These are phyloP conservation scores for Streblospio benedicti DNA, from an alignment of 1,140 invertebrate species.

Conservation along the genomic window DNA sequence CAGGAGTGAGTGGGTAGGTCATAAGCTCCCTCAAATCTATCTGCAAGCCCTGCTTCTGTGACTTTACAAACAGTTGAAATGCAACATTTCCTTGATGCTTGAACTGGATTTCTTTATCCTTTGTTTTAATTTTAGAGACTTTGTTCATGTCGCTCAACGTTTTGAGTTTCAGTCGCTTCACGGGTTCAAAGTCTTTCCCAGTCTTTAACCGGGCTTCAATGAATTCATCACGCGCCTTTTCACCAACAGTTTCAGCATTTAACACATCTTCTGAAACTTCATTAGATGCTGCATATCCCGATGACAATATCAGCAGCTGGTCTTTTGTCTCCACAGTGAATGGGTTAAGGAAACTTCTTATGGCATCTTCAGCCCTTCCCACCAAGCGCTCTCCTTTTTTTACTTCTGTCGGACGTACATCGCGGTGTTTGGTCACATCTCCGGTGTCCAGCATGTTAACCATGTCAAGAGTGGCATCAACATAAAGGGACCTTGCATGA, in stretches of 20 bases:
- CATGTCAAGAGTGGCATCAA: background rate
- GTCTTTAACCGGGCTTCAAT: constrained; percentile 17
- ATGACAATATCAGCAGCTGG: too few species aligned
- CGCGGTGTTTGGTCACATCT: constrained; percentile 9
- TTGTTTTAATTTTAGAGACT: constrained; percentile 13
- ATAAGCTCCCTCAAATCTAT: constrained; percentile 6
- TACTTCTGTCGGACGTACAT: constrained; percentile 18
- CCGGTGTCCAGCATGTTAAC: background rate
- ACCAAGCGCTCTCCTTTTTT: constrained; percentile 19
- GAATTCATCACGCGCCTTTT: constrained; percentile 16
- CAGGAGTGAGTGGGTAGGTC: constrained; percentile 2
- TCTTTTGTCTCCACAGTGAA: constrained; percentile 2
- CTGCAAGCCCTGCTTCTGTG: constrained; percentile 9
- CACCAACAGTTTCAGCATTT: background rate
- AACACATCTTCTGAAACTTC: background rate
- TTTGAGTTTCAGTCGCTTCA: constrained; percentile 19
- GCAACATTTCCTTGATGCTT: constrained; percentile 21
- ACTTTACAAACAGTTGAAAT: constrained; percentile 16
- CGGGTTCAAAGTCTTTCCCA: constrained; percentile 21
- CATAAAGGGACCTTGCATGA: constrained; percentile 19
- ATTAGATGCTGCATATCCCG: background rate
- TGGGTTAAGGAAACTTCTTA: constrained; percentile 16
- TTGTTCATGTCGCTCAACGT: constrained; percentile 19
- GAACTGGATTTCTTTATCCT: constrained; percentile 16
- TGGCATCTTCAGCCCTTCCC: constrained; percentile 8